Evolutionary conservation across 1,140 invertebrate species (phyloP), one percentile per base, ranked within the genome.

Genomic region (Caerostris darwini): DNA sequence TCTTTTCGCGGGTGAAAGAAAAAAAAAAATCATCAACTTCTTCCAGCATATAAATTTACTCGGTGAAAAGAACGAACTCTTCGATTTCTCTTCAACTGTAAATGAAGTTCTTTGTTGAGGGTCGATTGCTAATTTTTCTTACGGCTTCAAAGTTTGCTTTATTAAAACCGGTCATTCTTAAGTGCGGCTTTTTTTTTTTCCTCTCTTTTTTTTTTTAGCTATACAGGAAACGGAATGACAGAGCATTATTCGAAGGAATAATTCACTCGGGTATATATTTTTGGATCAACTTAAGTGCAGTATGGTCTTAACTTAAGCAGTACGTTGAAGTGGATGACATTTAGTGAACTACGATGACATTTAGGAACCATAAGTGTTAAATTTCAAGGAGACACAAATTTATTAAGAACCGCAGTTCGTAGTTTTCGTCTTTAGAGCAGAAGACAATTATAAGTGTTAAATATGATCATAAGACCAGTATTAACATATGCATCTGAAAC

Each of bases 41-140:
- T 85, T 85, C 8, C 71, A 19, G 82, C 17, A 85, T 85, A 85
- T 85, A 85, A 85, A 85, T 85, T 85, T 85, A 56, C 82, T n/a
- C n/a, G 54, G 7, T 19, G 82, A 85, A 85, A 85, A 85, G 82
- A 58, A 7, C 82, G 54, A 85, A 85, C 17, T 57, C 7, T 85
- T 85, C 82, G 53, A 85, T 57, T 58, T 85, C 82, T 58, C 57
- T 85, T 85, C 82, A 85, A 57, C 17, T 85, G 82, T 85, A 85
- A 85, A 85, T 85, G 82, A 85, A 57, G 17, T 56, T 58, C 82
- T 85, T 85, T 85, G 82, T 85, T 17, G 4, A 54, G 19, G 17
- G 14, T 10, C 54, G 54, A 77, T 77, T 14, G 53, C 10, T 19
- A 53, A 50, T 77, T 77, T 77, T 71, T 77, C 53, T 53, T 71